Conservation (phyloP, 2,888 invertebrate species). For the Poecilus cupreus region DNA sequence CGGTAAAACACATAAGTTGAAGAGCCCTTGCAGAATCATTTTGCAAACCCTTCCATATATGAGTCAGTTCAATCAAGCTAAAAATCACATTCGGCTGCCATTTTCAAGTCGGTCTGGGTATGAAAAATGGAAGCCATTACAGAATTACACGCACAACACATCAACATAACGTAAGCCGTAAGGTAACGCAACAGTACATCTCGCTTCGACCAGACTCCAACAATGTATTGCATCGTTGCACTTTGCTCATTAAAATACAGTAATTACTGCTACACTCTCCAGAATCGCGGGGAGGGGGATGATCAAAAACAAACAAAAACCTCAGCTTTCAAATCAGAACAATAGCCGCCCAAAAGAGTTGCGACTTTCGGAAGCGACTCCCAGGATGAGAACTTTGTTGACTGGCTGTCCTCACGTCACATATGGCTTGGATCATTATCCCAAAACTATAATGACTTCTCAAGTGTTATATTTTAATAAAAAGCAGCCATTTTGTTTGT, state of each 20-base stretch:
- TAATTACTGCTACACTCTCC: conserved; percentile 67
- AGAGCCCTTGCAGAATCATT: conserved; percentile 8
- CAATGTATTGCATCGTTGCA: conserved; percentile 68
- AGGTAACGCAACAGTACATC: conserved; percentile 33
- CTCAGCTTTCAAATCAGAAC: conserved; percentile 66
- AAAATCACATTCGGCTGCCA: conserved; percentile 38
- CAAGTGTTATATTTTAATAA: conserved; percentile 66
- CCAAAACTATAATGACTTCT: conserved; percentile 64
- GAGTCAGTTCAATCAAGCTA: conserved; percentile 31
- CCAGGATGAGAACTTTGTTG: conserved; percentile 53
- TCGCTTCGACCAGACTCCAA: conserved; percentile 13
- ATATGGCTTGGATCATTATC: conserved; percentile 65
- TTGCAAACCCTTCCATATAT: conserved; percentile 18
- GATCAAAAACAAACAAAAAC: conserved; percentile 65
- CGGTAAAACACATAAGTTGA: background rate
- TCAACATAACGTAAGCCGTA: background rate
- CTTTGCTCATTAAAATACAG: conserved; percentile 72
- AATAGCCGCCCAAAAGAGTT: conserved; percentile 48
- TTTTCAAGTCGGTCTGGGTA: conserved; percentile 18
- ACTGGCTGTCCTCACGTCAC: conserved; percentile 65
- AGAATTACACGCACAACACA: conserved; percentile 52
- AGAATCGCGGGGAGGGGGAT: conserved; percentile 49
- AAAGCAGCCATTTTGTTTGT: conserved; percentile 67
- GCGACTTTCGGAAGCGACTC: background rate
- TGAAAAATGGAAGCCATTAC: conserved; percentile 51